These are phyloP conservation scores for Drosophila greeni DNA, from an alignment of 2,888 invertebrate genomes.

Conservation along the genomic window DNA sequence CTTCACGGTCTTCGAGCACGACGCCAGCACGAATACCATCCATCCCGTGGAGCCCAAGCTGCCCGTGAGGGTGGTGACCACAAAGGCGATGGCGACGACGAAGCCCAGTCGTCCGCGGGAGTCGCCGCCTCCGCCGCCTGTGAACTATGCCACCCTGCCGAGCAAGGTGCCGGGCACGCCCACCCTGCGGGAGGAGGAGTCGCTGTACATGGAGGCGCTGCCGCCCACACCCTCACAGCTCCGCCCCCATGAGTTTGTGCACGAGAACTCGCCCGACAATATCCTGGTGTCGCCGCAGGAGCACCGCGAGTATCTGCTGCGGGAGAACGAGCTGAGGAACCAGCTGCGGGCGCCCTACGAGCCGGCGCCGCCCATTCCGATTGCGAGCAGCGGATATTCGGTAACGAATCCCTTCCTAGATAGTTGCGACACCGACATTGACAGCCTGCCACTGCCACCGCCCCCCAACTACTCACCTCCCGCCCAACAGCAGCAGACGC, in stretches of 20 bases:
- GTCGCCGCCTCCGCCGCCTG: slow-evolving; percentile 79
- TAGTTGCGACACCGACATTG: slow-evolving; percentile 70
- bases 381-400: slow-evolving; percentile 64
- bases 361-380: slow-evolving; percentile 68
- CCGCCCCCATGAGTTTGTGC: slow-evolving; percentile 74
- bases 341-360: slow-evolving; percentile 71
- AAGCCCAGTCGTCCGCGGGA: slow-evolving; percentile 71
- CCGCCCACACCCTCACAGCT: slow-evolving; percentile 75
- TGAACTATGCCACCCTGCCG: slow-evolving; percentile 76
- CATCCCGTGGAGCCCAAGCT: slow-evolving; percentile 68
- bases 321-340: slow-evolving; percentile 78
- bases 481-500: slow-evolving; percentile 42
- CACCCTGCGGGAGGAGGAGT: slow-evolving; percentile 54
- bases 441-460: slow-evolving; percentile 69
- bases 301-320: slow-evolving; percentile 77
- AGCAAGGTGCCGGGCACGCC: slow-evolving; percentile 47
- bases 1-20: slow-evolving; percentile 78
- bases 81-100: slow-evolving; percentile 38
- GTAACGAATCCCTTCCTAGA: slow-evolving; percentile 78
- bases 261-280: slow-evolving; percentile 78
- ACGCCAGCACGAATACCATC: slow-evolving; percentile 77
- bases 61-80: slow-evolving; percentile 62
- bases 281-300: slow-evolving; percentile 77
- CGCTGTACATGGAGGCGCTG: slow-evolving; percentile 75
- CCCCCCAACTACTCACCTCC: slow-evolving; percentile 51